These are phyloP conservation scores for Heliconius charithonia DNA, from an alignment of 2,888 invertebrate species.

Conservation along the genomic window DNA sequence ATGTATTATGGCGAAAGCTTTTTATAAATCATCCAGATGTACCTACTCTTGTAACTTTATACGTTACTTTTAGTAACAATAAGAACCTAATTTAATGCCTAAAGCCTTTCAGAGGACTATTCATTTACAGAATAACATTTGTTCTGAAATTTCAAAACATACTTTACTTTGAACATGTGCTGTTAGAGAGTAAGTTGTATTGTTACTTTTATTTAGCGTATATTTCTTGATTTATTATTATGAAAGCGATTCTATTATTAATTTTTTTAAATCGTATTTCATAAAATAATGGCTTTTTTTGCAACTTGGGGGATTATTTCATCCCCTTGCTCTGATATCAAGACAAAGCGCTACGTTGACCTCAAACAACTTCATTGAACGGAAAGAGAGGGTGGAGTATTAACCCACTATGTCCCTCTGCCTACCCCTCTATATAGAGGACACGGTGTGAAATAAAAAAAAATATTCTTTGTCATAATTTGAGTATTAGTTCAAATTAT, in stretches of 20 bases:
- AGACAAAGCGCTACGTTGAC: too few relatives aligned
- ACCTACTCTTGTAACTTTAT: background rate
- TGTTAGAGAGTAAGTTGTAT: constrained; percentile 2
- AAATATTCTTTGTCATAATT: too few relatives aligned
- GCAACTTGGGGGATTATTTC: too few relatives aligned
- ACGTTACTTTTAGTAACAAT: background rate
- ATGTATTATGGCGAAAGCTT: background rate
- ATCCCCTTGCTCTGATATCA: too few relatives aligned
- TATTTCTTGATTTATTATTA: background rate
- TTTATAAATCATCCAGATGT: background rate
- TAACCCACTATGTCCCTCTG: too few relatives aligned
- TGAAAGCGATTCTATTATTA: background rate
- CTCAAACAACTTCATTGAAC: too few relatives aligned
- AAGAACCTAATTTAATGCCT: background rate
- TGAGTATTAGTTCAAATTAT: too few relatives aligned
- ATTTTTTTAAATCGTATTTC: background rate
- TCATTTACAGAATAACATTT: constrained; percentile 8
- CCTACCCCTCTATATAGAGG: too few relatives aligned
- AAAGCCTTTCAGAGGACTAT: constrained; percentile 1
- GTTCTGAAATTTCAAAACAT: background rate
- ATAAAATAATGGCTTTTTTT: too few relatives aligned
- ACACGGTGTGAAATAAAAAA: too few relatives aligned
- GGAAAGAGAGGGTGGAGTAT: too few relatives aligned
- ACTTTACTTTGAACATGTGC: constrained; percentile 11
- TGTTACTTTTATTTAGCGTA: background rate